Base-by-base conservation (phyloP, 2,797 vertebrate genomes). In the Tokudaia tokunoshimensis region DNA sequence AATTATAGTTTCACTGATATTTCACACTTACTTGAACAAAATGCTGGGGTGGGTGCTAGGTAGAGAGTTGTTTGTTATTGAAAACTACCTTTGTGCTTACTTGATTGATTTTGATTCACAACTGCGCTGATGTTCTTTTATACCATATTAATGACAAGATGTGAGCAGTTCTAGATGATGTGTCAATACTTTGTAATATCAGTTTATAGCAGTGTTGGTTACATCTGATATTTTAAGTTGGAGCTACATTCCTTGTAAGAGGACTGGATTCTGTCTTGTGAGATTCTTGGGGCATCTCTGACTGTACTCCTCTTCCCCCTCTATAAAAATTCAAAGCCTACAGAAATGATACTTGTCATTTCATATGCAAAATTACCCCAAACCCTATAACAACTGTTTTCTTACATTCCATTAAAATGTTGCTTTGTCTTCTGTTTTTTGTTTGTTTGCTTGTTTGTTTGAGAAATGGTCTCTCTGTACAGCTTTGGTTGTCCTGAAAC, bases 21-120 rank as follows among this genome's bases (percentile, higher is more conserved):
- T 70, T 93, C 72, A 87, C 55, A 78, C 47, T 63, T n/a, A 44
- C 22, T 93, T 95, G 50, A 82, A 78, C 37, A 93, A 89, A 92
- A 47, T 75, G 20, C 19, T 89, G 20, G 8, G 47, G 44, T 29
- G 70, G 12, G 17, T 72, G 22, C 12, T 26, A 92, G 63, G 2
- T 67, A 76, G 44, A 96, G 90, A 76, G 29, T 82, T 70, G 59
- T 24, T 63, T 90, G 79, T 76, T 24, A 29, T 41, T 92, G 83
- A 96, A 57, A 86, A 76, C 83, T 78, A 57, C 31, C 84, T 95
- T 85, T 47, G 22, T 75, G 47, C 75, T 72, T 92, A 88, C 76
- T 74, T 93, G 44, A 81, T 20, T 89, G 2, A 91, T 79, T 95
- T 80, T 95, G 88, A 87, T 55, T 88, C 34, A 47, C 6, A 87